Conservation (phyloP, 2,797 vertebrate species). For the Rhinichthys osculus region DNA sequence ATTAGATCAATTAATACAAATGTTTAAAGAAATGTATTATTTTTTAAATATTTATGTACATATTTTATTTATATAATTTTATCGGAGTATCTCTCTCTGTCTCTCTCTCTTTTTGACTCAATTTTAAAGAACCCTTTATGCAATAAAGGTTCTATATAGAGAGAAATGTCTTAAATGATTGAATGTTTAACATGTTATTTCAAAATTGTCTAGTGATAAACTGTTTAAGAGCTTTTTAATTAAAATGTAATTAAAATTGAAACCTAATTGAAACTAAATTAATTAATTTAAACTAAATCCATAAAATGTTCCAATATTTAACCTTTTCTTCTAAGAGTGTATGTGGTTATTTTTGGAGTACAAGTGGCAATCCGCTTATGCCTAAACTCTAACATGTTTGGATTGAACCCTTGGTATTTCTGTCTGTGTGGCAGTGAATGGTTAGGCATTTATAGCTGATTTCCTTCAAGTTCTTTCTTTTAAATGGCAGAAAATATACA, state of each 20-base stretch:
- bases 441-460: not conserved
- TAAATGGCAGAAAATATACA: conserved; percentile 36
- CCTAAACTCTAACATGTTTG: not conserved
- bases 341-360: not conserved
- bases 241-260: not conserved
- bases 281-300: not conserved
- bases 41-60: no score
- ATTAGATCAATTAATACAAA: no score
- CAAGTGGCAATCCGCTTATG: not conserved
- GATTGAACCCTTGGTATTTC: not conserved
- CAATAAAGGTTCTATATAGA: no score
- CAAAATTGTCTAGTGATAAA: not conserved
- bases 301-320: not conserved
- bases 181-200: not conserved
- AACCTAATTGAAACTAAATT: not conserved
- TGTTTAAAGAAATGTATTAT: no score
- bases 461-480: not conserved
- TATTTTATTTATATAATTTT: no score
- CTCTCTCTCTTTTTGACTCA: not conserved
- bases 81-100: not conserved
- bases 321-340: not conserved
- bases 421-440: not conserved
- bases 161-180: no score
- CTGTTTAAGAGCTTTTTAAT: not conserved
- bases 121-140: no score